phyloP scores from a whole-genome alignment of 2,888 invertebrate species.

The Rosalia funebris region DNA sequence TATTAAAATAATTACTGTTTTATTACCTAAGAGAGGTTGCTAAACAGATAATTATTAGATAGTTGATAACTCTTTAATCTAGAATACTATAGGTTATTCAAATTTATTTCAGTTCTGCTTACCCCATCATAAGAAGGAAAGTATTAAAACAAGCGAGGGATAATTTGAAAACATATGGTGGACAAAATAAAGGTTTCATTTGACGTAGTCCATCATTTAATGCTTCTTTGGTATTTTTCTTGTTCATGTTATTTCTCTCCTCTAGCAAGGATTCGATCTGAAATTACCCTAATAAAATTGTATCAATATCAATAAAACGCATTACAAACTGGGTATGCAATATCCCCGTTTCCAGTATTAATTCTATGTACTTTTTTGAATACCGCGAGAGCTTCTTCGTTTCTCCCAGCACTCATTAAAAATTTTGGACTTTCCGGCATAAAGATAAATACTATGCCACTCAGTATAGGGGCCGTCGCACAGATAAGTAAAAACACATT shows the following conservation, averaged over 20 bases:
- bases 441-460: conserved; percentile 69
- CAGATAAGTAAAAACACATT: conserved; percentile 12
- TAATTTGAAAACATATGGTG: conserved; percentile 3
- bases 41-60: too few relatives aligned
- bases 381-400: conserved; percentile 72
- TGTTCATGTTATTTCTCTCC: conserved; percentile 1
- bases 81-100: too few relatives aligned
- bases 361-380: conserved; percentile 71
- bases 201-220: conserved; percentile 3
- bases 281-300: not conserved
- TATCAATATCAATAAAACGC: not conserved
- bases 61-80: too few relatives aligned
- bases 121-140: conserved; percentile 75
- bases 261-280: conserved; percentile 12
- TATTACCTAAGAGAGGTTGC: too few relatives aligned
- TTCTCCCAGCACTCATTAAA: conserved; percentile 73
- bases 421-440: conserved; percentile 83
- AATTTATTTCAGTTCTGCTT: too few relatives aligned
- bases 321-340: conserved; percentile 71
- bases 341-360: conserved; percentile 71
- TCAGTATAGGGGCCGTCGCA: conserved; percentile 61
- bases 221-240: conserved; percentile 37
- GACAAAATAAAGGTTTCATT: conserved; percentile 15
- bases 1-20: too few relatives aligned
- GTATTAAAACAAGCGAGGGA: conserved; percentile 64